Evolutionary conservation across 53 echinoderm and acorn worm genomes (phyloP).

Genomic region (Temnopleurus reevesii): DNA sequence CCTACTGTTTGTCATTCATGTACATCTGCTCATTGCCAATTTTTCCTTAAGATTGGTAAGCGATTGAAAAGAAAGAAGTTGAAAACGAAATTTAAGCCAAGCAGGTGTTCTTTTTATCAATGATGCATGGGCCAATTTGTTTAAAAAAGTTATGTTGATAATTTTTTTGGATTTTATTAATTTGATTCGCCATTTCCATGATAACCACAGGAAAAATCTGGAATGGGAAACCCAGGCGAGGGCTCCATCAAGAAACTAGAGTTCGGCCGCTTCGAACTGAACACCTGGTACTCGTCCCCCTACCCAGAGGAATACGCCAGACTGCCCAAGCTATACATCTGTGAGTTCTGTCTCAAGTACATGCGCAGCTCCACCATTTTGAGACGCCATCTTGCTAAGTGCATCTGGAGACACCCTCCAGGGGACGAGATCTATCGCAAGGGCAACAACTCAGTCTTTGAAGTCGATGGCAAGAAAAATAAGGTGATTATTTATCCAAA

Average conservation of each 20-base stretch:
- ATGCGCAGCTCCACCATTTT: conserved; percentile 96
- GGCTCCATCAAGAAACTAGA: conserved; percentile 92
- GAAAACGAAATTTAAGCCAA: no score
- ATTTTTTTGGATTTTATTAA: no score
- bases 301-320: conserved; percentile 98
- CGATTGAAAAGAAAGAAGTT: no score
- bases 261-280: conserved; percentile 97
- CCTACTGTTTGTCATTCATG: no score
- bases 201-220: conserved; percentile 71
- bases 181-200: no score
- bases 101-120: no score
- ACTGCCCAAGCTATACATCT: conserved; percentile 93
- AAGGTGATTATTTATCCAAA: no score
- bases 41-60: no score
- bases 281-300: conserved; percentile 97
- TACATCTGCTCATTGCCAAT: no score
- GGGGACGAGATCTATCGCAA: conserved; percentile 96
- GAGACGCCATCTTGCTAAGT: conserved; percentile 90
- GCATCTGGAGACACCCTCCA: conserved; percentile 95
- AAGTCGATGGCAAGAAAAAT: conserved; percentile 99
- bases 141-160: no score
- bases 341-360: conserved; percentile 98
- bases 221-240: conserved; percentile 71
- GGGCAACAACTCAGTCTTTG: conserved; percentile 92
- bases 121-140: no score